phyloP scores from a whole-genome alignment of 2,888 invertebrate genomes.

The Agriopis marginaria region DNA sequence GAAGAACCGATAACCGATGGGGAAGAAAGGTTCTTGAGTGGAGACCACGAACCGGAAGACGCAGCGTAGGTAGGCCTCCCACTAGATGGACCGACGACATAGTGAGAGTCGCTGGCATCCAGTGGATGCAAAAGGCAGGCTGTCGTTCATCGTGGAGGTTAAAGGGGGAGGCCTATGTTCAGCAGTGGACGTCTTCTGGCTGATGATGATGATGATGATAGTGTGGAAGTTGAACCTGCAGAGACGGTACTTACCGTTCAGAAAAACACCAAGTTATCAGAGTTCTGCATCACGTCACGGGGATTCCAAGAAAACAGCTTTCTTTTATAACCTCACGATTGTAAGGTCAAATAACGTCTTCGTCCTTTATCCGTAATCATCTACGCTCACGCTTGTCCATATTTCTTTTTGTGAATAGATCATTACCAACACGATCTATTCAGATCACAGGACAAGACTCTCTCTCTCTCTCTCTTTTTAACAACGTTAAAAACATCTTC shows the following conservation, averaged over 20 bases:
- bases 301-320: slow-evolving; percentile 17
- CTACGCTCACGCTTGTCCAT: slow-evolving; percentile 40
- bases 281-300: not conserved
- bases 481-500: not conserved
- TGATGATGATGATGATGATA: too few relatives aligned
- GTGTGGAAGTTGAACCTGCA: not conserved
- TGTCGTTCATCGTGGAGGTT: too few relatives aligned
- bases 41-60: too few relatives aligned
- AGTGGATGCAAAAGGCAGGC: too few relatives aligned
- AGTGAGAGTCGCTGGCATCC: too few relatives aligned
- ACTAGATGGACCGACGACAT: too few relatives aligned
- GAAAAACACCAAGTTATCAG: slow-evolving; percentile 1
- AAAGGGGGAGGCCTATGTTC: too few relatives aligned
- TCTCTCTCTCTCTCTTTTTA: slow-evolving; percentile 15
- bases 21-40: too few relatives aligned
- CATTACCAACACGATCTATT: slow-evolving; percentile 49
- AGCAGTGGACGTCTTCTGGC: too few relatives aligned
- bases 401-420: slow-evolving; percentile 47
- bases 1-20: too few relatives aligned
- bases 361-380: slow-evolving; percentile 42
- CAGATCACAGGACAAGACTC: slow-evolving; percentile 38
- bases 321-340: slow-evolving; percentile 31
- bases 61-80: too few relatives aligned
- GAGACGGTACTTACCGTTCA: not conserved
- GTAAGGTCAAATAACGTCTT: slow-evolving; percentile 28